Percentiles rank a stretch among this genome's conserved stretches.
phyloP scores from a whole-genome alignment of 2,113 vertebrate genomes.

The Saguinus midas region DNA sequence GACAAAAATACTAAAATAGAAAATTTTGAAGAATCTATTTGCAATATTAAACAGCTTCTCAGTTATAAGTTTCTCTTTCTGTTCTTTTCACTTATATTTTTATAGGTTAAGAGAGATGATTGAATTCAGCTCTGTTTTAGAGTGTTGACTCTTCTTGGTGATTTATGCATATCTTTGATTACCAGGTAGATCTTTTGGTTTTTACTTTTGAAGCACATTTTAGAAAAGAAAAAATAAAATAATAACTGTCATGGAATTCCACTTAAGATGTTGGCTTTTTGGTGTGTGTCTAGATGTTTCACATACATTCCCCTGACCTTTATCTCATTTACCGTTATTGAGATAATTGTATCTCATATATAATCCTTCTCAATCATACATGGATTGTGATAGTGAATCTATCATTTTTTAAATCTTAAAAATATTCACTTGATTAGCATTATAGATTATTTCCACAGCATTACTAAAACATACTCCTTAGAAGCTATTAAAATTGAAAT shows the following conservation, averaged over 20 bases:
- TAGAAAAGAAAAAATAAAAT: background rate
- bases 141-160: background rate
- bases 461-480: background rate
- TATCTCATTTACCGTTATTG: background rate
- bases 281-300: background rate
- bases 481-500: constrained; percentile 27
- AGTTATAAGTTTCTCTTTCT: background rate
- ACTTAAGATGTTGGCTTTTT: background rate
- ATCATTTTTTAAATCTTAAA: background rate
- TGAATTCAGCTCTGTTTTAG: background rate
- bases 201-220: constrained; percentile 8
- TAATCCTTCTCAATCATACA: background rate
- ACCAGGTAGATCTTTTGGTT: background rate
- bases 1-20: background rate
- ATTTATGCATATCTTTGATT: background rate
- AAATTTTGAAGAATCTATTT: background rate
- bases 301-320: background rate
- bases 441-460: background rate
- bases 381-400: background rate
- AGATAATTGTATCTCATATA: too few relatives aligned
- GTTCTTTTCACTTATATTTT: background rate
- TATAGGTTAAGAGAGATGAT: background rate
- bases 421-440: background rate
- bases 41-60: background rate
- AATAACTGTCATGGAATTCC: background rate